Evolutionary conservation across 2,113 vertebrate genomes (phyloP).

Genomic region (Crotalus horridus): DNA sequence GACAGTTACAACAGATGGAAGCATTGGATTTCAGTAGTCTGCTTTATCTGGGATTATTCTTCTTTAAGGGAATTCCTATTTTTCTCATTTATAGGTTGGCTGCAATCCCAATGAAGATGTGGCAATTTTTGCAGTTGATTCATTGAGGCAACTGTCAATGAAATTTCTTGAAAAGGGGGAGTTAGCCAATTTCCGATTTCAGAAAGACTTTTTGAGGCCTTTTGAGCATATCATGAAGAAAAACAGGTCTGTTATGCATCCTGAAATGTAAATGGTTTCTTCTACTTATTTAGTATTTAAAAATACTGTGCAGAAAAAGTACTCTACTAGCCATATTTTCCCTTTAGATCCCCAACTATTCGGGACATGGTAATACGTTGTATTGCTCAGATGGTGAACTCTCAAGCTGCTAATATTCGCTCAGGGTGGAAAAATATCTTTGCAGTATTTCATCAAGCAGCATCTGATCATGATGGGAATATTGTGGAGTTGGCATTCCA

Average conservation of each 20-base stretch:
- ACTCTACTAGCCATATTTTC: neutral
- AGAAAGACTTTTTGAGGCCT: constrained; percentile 95
- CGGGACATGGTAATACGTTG: constrained; percentile 97
- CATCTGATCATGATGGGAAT: constrained; percentile 88
- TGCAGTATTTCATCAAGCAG: constrained; percentile 95
- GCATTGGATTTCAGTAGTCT: neutral
- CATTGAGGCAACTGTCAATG: constrained; percentile 95
- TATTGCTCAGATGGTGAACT: constrained; percentile 97
- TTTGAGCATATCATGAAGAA: constrained; percentile 99
- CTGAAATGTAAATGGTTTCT: neutral
- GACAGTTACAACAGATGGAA: neutral
- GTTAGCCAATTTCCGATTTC: constrained; percentile 96
- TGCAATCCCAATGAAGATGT: constrained; percentile 98
- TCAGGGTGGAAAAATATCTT: constrained; percentile 99
- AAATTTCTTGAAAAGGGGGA: constrained; percentile 98
- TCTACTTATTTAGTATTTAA: neutral
- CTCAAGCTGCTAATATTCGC: constrained; percentile 92
- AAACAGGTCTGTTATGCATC: constrained; percentile 79
- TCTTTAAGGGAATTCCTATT: constrained; percentile 1
- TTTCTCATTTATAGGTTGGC: constrained; percentile 79
- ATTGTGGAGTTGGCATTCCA: constrained; percentile 97
- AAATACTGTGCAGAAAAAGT: neutral
- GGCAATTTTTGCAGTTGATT: constrained; percentile 96
- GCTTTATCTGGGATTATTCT: neutral
- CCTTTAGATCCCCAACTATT: constrained; percentile 87